phyloP scores from a whole-genome alignment of 92 coral and sea anemone species.

The Parazoanthus darwini region DNA sequence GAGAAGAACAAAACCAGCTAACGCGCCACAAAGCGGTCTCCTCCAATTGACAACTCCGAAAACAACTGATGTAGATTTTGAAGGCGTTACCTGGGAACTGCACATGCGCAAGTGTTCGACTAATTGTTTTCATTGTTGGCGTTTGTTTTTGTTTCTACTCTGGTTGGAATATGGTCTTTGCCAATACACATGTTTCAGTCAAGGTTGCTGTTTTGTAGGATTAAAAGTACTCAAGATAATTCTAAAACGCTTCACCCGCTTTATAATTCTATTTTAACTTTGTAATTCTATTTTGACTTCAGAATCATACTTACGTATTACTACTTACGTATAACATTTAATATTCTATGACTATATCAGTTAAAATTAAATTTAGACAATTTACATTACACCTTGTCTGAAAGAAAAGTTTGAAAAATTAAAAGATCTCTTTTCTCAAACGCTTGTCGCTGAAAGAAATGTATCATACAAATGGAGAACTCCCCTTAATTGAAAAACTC shows the following conservation, averaged over 20 bases:
- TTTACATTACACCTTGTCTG: not conserved
- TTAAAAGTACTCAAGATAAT: not conserved
- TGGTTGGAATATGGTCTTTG: not conserved
- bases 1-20: slow-evolving; percentile 54
- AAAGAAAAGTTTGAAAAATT: not conserved
- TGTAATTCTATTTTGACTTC: not conserved
- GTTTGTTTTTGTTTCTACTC: slow-evolving; percentile 19
- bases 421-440: not conserved
- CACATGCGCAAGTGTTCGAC: slow-evolving; percentile 52
- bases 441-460: not conserved
- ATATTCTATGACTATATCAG: not conserved
- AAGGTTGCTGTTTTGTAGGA: not conserved
- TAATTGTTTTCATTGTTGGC: slow-evolving; percentile 7
- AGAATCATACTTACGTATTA: not conserved
- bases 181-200: not conserved
- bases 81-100: slow-evolving; percentile 56
- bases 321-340: too few species aligned
- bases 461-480: not conserved
- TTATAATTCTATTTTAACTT: too few species aligned
- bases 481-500: not conserved
- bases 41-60: slow-evolving; percentile 68
- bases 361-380: slow-evolving; percentile 20
- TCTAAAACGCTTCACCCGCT: not conserved
- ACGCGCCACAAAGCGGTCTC: slow-evolving; percentile 57
- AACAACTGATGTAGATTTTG: slow-evolving; percentile 43